Conservation (phyloP, 2,888 invertebrate genomes). For the Proisotoma minuta region DNA sequence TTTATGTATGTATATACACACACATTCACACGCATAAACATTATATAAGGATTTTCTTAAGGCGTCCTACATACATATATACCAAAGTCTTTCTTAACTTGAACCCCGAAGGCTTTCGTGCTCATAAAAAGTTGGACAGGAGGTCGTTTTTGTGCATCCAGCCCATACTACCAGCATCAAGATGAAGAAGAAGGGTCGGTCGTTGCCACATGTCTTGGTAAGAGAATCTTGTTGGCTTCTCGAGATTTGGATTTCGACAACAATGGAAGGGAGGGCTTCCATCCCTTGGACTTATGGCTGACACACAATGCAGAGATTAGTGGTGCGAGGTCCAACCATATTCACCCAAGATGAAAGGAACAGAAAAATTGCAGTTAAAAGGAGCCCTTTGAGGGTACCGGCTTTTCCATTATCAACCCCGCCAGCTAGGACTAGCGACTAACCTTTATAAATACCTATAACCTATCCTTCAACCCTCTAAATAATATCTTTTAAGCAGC, state of each 20-base stretch:
- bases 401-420: slow-evolving; percentile 9
- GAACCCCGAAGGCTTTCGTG: slow-evolving; percentile 45
- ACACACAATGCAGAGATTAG: not conserved
- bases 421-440: not conserved
- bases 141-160: slow-evolving; percentile 45
- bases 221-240: slow-evolving; percentile 4
- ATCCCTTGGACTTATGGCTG: too few species aligned
- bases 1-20: too few species aligned
- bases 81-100: slow-evolving; percentile 24
- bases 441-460: not conserved
- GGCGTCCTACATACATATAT: too few species aligned
- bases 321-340: slow-evolving; percentile 4
- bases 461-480: slow-evolving; percentile 1
- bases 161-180: too few species aligned
- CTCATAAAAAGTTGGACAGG: slow-evolving; percentile 47
- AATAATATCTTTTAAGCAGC: not conserved
- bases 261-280: slow-evolving; percentile 11
- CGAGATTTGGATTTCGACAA: slow-evolving; percentile 15
- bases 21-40: not conserved
- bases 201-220: slow-evolving; percentile 14
- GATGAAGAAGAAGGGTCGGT: too few species aligned
- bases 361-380: slow-evolving; percentile 12
- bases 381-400: slow-evolving; percentile 31
- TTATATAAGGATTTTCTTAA: not conserved
- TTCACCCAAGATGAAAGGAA: slow-evolving; percentile 11